Evolutionary conservation across 2,113 vertebrate genomes (phyloP), one percentile per base, ranked within the genome.

Genomic region (Sceloporus tristichus): DNA sequence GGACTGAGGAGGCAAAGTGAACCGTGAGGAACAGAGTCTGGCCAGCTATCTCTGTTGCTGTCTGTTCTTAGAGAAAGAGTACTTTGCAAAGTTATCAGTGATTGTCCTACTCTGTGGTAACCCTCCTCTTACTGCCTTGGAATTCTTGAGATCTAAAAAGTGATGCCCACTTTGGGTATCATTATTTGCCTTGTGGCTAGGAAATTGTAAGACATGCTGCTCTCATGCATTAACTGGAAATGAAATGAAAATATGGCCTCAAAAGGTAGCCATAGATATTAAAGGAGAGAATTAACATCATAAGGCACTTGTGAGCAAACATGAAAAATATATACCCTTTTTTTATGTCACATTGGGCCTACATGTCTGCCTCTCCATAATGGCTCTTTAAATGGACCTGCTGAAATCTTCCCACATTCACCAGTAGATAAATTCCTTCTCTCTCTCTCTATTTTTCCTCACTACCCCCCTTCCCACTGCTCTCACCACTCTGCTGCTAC

Each of bases 61-160:
- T 48, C 29, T n/a, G 25, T 38, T 7, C 19, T 59, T 19, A 1
- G 21, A 74, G n/a, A 59, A 25, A 65, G 16, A 84, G 5, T 9
- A 14, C 23, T 53, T 71, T 84, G 66, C 27, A 19, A 53, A 25
- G 8, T 23, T 71, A 16, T 54, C 56, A 23, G 48, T 84, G 21
- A 56, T 23, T 73, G 29, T n/a, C 40, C 73, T 27, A 8, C 23
- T 42, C 2, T 82, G 16, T 66, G 62, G 11, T 75, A 53, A 40
- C 62, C 54, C 16, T 85, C 25, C 18, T 38, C 73, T 62, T 75
- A 75, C 78, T 42, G 38, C 9, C 74, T 53, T 78, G 27, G 59
- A 54, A 86, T 86, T 86, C 48, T 42, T 38, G 65, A 70, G 19
- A 38, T 70, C 29, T 68, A 76, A 68, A 79, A 71, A 78, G 23